These are phyloP conservation scores for Anoplophora glabripennis DNA, from an alignment of 1,140 invertebrate species.

Conservation along the genomic window DNA sequence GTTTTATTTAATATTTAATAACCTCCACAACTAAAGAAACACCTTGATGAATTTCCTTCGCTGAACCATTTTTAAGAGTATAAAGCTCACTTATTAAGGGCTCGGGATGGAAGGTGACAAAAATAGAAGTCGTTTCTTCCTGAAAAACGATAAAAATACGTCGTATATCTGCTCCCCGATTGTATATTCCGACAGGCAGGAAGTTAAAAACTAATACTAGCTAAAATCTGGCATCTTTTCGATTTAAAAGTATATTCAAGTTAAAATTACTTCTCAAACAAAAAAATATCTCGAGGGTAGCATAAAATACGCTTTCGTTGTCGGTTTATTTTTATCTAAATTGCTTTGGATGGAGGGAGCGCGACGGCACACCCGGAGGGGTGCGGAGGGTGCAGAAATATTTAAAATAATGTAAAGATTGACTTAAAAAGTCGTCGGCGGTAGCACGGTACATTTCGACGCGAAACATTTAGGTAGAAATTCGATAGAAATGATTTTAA, in stretches of 20 bases:
- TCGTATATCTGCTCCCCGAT: neutral
- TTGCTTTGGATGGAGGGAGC: slow-evolving; percentile 19
- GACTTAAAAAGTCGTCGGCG: slow-evolving; percentile 32
- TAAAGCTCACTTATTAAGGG: too few species aligned
- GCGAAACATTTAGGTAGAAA: too few species aligned
- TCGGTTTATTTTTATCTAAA: slow-evolving; percentile 32
- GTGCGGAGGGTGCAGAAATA: slow-evolving; percentile 19
- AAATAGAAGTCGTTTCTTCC: too few species aligned
- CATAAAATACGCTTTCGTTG: slow-evolving; percentile 29
- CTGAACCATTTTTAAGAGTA: too few species aligned
- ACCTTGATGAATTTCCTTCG: too few species aligned
- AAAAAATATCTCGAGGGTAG: slow-evolving; percentile 29
- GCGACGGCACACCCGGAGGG: neutral
- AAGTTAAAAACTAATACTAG: slow-evolving; percentile 20
- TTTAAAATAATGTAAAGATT: slow-evolving; percentile 31
- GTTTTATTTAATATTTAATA: too few species aligned
- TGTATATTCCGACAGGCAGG: slow-evolving; percentile 2
- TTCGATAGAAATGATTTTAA: too few species aligned
- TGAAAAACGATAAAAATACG: too few species aligned
- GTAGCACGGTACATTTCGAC: slow-evolving; percentile 18
- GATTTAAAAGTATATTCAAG: slow-evolving; percentile 24
- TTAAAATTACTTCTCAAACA: slow-evolving; percentile 28
- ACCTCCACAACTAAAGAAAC: too few species aligned
- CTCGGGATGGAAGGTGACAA: too few species aligned
- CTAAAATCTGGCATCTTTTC: slow-evolving; percentile 14